These are phyloP conservation scores for Brevimyrus niger DNA, from an alignment of 2,113 vertebrate genomes.

Conservation along the genomic window DNA sequence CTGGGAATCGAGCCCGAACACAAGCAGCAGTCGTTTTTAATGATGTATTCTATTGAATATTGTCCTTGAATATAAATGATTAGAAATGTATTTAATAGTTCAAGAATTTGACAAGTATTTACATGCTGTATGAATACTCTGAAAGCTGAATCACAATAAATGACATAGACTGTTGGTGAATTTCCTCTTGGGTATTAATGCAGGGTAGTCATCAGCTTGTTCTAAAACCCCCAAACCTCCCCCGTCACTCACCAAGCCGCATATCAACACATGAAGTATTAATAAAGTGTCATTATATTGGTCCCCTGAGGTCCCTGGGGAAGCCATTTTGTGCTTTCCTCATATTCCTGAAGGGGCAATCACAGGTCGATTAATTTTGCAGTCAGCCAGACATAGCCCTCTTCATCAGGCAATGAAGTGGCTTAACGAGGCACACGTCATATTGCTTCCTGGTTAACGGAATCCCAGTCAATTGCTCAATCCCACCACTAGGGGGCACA, in stretches of 20 bases:
- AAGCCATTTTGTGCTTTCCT: neutral
- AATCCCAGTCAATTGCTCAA: neutral
- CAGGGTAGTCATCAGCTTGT: neutral
- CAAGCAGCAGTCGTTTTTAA: conserved; percentile 32
- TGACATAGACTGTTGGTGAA: conserved; percentile 1
- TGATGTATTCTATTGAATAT: conserved; percentile 26
- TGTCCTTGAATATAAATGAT: conserved; percentile 32
- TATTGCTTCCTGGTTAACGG: neutral
- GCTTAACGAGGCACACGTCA: neutral
- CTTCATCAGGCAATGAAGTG: neutral
- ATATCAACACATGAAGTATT: neutral
- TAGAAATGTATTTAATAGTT: neutral
- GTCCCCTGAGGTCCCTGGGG: neutral
- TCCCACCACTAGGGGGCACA: neutral
- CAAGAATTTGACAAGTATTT: neutral
- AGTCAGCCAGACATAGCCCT: neutral
- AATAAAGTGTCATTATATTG: neutral
- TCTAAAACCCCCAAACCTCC: neutral
- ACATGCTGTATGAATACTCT: neutral
- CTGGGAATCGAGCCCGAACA: conserved; percentile 29
- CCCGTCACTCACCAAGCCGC: neutral
- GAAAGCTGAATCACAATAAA: neutral
- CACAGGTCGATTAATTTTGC: neutral
- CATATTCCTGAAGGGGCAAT: neutral
- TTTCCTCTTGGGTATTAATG: neutral